Conservation (phyloP, 92 coral and sea anemone species). For the Actinernus sp. region DNA sequence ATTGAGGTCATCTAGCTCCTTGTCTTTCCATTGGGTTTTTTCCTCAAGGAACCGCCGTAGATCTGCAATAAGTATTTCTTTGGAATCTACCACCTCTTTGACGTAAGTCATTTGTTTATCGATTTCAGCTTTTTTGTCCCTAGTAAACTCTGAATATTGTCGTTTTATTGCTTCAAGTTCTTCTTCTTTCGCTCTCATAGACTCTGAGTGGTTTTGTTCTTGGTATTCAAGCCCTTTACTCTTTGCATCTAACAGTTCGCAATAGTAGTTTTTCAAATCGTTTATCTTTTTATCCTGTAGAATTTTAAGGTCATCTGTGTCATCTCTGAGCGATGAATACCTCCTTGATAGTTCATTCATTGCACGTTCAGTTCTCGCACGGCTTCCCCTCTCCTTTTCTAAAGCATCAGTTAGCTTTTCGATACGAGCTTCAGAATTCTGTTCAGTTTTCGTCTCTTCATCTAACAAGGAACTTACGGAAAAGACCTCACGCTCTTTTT, state of each 20-base stretch:
- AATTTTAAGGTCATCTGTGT: not conserved
- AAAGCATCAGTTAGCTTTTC: slow-evolving; percentile 36
- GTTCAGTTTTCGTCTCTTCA: slow-evolving; percentile 23
- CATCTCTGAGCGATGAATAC: not conserved
- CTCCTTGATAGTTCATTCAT: slow-evolving; percentile 12
- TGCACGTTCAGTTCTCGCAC: slow-evolving; percentile 2
- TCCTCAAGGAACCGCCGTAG: slow-evolving; percentile 46
- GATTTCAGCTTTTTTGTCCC: slow-evolving; percentile 17
- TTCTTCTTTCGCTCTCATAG: slow-evolving; percentile 15
- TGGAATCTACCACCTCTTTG: slow-evolving; percentile 55
- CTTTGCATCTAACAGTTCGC: slow-evolving; percentile 11
- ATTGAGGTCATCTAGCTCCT: slow-evolving; percentile 28
- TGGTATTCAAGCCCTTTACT: slow-evolving; percentile 10
- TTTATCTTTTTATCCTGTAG: not conserved
- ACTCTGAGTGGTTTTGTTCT: not conserved
- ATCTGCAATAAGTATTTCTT: slow-evolving; percentile 50
- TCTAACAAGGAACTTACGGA: slow-evolving; percentile 19
- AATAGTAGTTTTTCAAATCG: not conserved
- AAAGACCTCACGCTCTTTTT: slow-evolving; percentile 21
- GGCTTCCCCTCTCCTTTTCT: slow-evolving; percentile 31
- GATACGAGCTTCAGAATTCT: slow-evolving; percentile 29
- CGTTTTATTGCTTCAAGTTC: slow-evolving; percentile 27
- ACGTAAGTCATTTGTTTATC: slow-evolving; percentile 50
- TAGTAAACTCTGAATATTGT: slow-evolving; percentile 8
- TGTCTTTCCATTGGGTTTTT: slow-evolving; percentile 50